Evolutionary conservation across 2,113 vertebrate species (phyloP).

Genomic region (Myodes glareolus): DNA sequence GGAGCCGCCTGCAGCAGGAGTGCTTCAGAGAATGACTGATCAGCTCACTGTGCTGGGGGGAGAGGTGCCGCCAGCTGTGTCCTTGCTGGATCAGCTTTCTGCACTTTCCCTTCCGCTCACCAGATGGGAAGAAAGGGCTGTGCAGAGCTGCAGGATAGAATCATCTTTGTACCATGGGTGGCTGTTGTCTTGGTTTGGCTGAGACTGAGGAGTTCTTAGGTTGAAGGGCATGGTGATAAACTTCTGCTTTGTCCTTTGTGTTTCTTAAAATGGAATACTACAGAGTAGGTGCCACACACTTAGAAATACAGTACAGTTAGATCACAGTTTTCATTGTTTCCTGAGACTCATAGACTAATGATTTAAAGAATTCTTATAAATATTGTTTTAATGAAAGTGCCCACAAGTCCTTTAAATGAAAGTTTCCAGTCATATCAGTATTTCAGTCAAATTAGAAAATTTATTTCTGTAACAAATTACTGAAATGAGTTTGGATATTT

Average conservation of each 20-base stretch:
- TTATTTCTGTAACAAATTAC: conserved; percentile 38
- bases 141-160: neutral
- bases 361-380: conserved; percentile 46
- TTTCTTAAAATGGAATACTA: conserved; percentile 6
- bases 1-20: neutral
- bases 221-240: neutral
- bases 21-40: neutral
- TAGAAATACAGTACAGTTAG: conserved; percentile 14
- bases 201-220: neutral
- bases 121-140: neutral
- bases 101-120: neutral
- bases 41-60: neutral
- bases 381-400: conserved; percentile 48
- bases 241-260: neutral
- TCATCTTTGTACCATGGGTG: neutral
- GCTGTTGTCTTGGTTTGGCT: neutral
- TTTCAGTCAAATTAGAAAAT: conserved; percentile 20
- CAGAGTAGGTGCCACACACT: neutral
- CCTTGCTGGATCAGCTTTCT: neutral
- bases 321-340: conserved; percentile 15
- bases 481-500: conserved; percentile 21
- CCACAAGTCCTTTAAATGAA: conserved; percentile 17
- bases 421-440: neutral
- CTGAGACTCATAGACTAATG: neutral
- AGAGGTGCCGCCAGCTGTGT: neutral